These are phyloP conservation scores for Bursaphelenchus okinawaensis DNA, from an alignment of 2,888 invertebrate genomes.

Conservation along the genomic window DNA sequence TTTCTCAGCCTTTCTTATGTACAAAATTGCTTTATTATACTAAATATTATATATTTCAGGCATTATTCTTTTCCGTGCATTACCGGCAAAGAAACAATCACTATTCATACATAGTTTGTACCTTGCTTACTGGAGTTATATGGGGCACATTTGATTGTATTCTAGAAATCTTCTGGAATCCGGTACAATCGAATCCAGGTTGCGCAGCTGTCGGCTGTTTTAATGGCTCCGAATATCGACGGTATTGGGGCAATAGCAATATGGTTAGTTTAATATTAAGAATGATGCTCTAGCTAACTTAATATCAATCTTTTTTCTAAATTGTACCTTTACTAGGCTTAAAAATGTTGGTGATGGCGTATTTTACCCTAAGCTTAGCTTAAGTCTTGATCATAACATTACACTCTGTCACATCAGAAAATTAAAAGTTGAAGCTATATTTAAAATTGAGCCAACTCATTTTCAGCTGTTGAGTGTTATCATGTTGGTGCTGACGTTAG, in stretches of 20 bases:
- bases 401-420: too few relatives aligned
- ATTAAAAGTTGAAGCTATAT: not conserved
- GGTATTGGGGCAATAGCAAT: constrained; percentile 4
- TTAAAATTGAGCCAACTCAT: not conserved
- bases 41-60: not conserved
- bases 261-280: not conserved
- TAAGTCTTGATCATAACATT: too few relatives aligned
- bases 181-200: not conserved
- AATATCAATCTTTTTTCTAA: too few relatives aligned
- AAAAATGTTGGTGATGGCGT: too few relatives aligned
- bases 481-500: not conserved
- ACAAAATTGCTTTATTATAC: not conserved
- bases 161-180: not conserved
- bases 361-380: too few relatives aligned
- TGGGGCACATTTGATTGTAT: not conserved
- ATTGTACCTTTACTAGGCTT: too few relatives aligned
- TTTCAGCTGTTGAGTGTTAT: not conserved
- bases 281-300: too few relatives aligned
- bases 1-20: not conserved
- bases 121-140: not conserved
- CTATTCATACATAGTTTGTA: not conserved
- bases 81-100: not conserved
- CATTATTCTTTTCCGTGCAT: not conserved
- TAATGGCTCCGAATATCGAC: not conserved
- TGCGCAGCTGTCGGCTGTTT: constrained; percentile 7